Base-by-base conservation (phyloP, 2,888 invertebrate species). In the Pammene aurita region DNA sequence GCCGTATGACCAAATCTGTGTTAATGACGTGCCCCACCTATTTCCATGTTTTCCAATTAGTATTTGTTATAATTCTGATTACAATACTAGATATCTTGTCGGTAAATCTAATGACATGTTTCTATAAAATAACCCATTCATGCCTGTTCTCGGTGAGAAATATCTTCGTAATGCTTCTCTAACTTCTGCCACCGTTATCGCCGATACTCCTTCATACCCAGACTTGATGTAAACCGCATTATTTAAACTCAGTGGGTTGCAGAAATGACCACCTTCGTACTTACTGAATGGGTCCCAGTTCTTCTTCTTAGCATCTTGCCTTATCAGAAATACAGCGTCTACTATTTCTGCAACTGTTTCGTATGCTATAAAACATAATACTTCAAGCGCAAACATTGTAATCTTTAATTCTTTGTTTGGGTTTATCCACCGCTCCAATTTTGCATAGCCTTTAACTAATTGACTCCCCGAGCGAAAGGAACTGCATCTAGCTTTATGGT, bases 331-430 rank as follows among this genome's bases (percentile, higher is more conserved):
- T 0, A 97, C 96, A 76, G 96, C 94, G 87, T 98, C 98, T 1
- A 97, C 95, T 68, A 98, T 95, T 83, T 97, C 96, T 0, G 98
- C 98, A 7, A 98, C 96, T 0, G 97, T 97, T 89, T 98, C 98
- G 83, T 97, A 97, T 0, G 97, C 97, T 74, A 98, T 92, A 82
- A 97, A 98, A 57, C 96, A 95, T 72, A 98, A 85, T 4, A 98
- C 95, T 80, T 96, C 96, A 77, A 96, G 89, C 0, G 96, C 96
- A 60, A 94, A 90, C 16, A 90, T 86, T 0, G 94, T 89, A 60
- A 96, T 93, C 54, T 93, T 94, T 18, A 95, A 82, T 73, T 96
- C 95, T 46, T 94, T 93, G 5, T 92, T 93, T 0, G 95, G 93
- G 73, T 94, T 95, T 0, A 96, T 82, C 93, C 95, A 95, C 42